Conservation (phyloP, 1,140 invertebrate genomes). For the Drosophila nasuta region DNA sequence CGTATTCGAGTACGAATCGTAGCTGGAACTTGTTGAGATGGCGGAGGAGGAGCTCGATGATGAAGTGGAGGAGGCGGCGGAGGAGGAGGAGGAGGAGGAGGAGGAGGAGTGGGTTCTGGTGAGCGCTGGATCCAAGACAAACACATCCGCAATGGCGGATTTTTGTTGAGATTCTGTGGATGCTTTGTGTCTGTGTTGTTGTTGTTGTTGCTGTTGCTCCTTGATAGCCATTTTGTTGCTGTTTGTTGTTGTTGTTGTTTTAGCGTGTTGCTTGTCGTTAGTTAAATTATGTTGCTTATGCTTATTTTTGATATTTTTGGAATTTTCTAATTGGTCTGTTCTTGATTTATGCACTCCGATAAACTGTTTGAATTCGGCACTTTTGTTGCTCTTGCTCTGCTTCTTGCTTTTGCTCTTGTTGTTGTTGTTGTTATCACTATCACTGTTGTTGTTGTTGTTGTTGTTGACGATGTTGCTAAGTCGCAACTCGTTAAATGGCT, state of each 20-base stretch:
- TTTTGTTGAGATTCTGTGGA: constrained; percentile 45
- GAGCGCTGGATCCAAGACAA: constrained; percentile 29
- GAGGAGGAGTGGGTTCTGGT: background rate
- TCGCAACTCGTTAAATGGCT: constrained; percentile 66
- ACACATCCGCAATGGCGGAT: constrained; percentile 50
- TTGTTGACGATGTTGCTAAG: constrained; percentile 44
- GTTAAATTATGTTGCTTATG: constrained; percentile 72
- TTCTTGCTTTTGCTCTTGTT: constrained; percentile 56
- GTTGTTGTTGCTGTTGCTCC: constrained; percentile 48
- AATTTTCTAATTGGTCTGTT: constrained; percentile 83
- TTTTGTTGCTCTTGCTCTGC: constrained; percentile 60
- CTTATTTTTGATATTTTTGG: constrained; percentile 73
- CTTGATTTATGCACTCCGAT: constrained; percentile 81
- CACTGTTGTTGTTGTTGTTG: constrained; percentile 41
- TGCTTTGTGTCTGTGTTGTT: constrained; percentile 35
- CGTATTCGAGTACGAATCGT: constrained; percentile 25
- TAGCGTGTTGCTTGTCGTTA: constrained; percentile 42
- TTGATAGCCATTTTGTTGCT: constrained; percentile 61
- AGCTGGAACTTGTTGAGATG: too few relatives aligned
- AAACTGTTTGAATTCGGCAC: constrained; percentile 64
- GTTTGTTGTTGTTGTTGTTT: constrained; percentile 43
- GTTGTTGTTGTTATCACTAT: constrained; percentile 46
- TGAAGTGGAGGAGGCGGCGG: constrained; percentile 7
- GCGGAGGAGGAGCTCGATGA: too few relatives aligned
- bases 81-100: too few relatives aligned